phyloP scores from a whole-genome alignment of 2,797 vertebrate genomes.

The Lepidocolaptes lacrymiger region DNA sequence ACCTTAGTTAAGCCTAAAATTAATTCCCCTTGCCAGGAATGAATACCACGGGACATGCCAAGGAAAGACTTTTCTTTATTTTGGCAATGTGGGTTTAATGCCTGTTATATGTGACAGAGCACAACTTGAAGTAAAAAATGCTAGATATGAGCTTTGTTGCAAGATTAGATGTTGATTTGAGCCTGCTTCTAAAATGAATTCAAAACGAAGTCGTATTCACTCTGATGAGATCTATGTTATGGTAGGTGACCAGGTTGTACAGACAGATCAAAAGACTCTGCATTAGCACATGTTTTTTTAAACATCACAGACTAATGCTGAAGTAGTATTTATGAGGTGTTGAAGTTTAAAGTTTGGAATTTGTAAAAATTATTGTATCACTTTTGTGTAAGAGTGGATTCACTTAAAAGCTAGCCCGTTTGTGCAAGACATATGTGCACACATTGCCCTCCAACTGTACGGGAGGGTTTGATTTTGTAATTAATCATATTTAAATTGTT shows the following conservation, averaged over 20 bases:
- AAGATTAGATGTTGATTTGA: background rate
- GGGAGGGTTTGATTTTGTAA: slow-evolving; percentile 36
- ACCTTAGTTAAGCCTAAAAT: background rate
- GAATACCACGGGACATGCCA: background rate
- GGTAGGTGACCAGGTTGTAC: background rate
- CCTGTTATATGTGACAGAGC: background rate
- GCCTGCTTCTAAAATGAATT: background rate
- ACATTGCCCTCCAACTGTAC: background rate
- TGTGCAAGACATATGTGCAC: background rate
- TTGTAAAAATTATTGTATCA: background rate
- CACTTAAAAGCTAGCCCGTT: background rate
- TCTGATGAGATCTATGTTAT: background rate
- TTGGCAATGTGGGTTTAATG: background rate
- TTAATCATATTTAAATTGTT: slow-evolving; percentile 52
- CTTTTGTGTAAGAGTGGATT: background rate
- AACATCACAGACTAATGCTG: background rate
- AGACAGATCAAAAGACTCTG: background rate
- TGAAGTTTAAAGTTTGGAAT: background rate
- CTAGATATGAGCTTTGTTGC: background rate
- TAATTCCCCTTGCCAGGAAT: background rate
- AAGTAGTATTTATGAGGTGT: background rate
- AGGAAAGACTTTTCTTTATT: background rate
- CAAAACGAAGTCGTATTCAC: background rate
- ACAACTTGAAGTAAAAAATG: background rate
- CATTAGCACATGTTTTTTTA: background rate